A percentile compares a stretch with the other conserved stretches of the same genome.
phyloP scores from a whole-genome alignment of 2,888 invertebrate genomes.

The Lithophane ornitopus region DNA sequence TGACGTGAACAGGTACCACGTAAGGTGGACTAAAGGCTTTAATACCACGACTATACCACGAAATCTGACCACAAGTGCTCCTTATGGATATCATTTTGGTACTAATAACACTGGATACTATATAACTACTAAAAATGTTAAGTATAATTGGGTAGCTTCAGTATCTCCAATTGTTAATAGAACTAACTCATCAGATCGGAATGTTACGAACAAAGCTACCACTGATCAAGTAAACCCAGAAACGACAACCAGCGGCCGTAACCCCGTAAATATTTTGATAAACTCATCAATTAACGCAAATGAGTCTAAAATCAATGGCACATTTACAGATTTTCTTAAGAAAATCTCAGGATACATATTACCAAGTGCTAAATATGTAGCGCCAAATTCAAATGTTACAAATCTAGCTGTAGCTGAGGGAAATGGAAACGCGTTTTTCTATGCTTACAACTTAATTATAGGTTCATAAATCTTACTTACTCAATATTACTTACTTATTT shows the following conservation, averaged over 20 bases:
- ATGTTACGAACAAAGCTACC: background rate
- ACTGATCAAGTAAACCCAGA: background rate
- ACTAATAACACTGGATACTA: background rate
- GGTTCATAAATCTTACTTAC: background rate
- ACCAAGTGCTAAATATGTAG: background rate
- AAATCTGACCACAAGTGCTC: no score
- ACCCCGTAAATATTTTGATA: background rate
- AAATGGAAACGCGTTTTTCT: conserved; percentile 21
- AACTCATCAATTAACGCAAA: background rate
- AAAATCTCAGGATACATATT: background rate
- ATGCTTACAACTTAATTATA: background rate
- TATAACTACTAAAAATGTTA: background rate
- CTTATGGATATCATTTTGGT: background rate
- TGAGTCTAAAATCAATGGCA: background rate
- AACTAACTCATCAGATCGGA: background rate
- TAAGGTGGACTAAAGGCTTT: background rate
- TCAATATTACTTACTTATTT: no score
- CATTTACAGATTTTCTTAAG: conserved; percentile 16
- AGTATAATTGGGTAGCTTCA: background rate
- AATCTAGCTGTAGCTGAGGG: conserved; percentile 25
- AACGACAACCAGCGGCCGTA: no score
- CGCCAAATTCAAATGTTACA: conserved; percentile 10
- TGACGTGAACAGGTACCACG: no score
- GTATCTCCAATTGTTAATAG: background rate
- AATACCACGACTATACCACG: background rate